phyloP scores from a whole-genome alignment of 2,113 vertebrate genomes.

The Ptilorrhoa leucosticta region DNA sequence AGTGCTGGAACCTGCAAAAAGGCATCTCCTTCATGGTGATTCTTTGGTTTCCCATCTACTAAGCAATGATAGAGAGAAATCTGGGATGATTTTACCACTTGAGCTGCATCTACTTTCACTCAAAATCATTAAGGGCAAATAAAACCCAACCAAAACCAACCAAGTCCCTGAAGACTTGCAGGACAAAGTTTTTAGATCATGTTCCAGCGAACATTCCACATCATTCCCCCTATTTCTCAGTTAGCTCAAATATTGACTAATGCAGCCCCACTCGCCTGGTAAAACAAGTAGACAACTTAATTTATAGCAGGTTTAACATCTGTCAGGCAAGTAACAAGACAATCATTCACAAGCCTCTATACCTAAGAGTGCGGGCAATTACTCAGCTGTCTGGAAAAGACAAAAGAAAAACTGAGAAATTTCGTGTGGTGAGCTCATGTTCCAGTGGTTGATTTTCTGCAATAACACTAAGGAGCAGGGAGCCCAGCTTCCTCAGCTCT shows the following conservation, averaged over 20 bases:
- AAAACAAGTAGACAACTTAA: slow-evolving; percentile 35
- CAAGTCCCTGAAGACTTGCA: background rate
- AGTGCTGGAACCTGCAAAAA: background rate
- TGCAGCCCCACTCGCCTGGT: background rate
- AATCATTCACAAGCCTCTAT: background rate
- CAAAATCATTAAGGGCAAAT: background rate
- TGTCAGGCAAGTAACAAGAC: slow-evolving; percentile 40
- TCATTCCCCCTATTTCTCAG: background rate
- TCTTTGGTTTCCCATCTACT: background rate
- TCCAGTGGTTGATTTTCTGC: background rate
- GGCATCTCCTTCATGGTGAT: background rate
- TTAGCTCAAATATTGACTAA: background rate
- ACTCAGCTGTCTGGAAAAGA: background rate
- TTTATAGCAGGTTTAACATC: slow-evolving; percentile 41
- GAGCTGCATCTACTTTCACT: background rate
- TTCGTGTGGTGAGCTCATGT: background rate
- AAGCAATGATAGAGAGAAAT: background rate
- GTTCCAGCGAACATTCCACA: background rate
- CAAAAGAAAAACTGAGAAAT: slow-evolving; percentile 14
- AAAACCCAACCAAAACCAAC: background rate
- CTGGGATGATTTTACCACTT: background rate
- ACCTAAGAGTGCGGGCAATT: background rate
- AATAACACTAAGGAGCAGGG: background rate
- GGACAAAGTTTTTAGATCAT: background rate
- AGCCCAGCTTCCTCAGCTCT: background rate